Evolutionary conservation across 2,797 vertebrate genomes (phyloP).

Genomic region (Erethizon dorsatum): DNA sequence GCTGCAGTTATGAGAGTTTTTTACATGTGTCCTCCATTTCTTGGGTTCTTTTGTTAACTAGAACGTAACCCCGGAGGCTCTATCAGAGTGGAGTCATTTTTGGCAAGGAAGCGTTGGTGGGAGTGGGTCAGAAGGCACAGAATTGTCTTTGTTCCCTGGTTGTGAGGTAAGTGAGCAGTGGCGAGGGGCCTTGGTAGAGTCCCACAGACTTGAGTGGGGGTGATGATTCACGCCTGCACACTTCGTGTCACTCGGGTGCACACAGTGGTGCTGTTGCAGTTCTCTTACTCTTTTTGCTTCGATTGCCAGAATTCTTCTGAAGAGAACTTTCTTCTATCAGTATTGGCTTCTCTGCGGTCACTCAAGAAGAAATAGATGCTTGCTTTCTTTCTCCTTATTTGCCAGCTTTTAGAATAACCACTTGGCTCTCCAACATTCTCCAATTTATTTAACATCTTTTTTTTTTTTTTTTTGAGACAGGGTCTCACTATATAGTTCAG

Average conservation of each 20-base stretch:
- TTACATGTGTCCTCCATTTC: background rate
- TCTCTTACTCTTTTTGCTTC: background rate
- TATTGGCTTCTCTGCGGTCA: background rate
- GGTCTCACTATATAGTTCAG: background rate
- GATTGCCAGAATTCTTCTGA: background rate
- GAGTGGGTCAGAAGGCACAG: background rate
- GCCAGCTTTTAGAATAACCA: background rate
- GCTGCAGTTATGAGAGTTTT: background rate
- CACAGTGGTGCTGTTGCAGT: background rate
- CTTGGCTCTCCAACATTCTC: background rate
- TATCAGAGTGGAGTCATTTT: background rate
- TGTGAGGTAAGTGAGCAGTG: background rate
- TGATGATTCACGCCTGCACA: accelerated
- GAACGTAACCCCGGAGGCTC: background rate
- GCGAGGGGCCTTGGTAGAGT: background rate
- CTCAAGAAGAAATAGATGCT: background rate
- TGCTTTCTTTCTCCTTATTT: background rate
- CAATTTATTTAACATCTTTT: background rate
- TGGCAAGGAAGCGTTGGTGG: background rate
- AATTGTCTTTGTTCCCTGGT: background rate
- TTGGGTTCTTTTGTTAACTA: background rate
- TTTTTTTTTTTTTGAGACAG: too few relatives aligned
- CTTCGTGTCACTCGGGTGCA: background rate
- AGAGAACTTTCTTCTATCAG: background rate
- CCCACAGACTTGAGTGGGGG: background rate